A percentile compares a stretch with the other conserved stretches of the same genome.
These are phyloP conservation scores for Calephelis virginiensis DNA, from an alignment of 1,140 invertebrate genomes.

Conservation along the genomic window DNA sequence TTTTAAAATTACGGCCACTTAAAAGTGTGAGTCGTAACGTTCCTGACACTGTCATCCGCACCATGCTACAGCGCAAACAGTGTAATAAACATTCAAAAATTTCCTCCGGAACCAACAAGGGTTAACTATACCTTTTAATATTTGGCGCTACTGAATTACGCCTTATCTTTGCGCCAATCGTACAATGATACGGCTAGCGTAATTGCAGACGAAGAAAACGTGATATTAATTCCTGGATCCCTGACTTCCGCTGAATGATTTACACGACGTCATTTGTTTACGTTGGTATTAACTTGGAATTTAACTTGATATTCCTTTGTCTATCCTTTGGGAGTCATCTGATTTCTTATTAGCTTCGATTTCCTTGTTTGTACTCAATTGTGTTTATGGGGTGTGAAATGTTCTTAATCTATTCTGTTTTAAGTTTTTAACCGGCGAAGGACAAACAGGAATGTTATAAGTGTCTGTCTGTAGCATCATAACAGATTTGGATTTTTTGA, in stretches of 20 bases:
- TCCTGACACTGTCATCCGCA: no score
- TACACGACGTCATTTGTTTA: slow-evolving; percentile 52
- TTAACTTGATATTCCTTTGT: slow-evolving; percentile 39
- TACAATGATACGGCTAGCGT: slow-evolving; percentile 65
- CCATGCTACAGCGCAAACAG: no score
- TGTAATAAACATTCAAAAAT: not conserved
- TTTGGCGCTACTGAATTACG: not conserved
- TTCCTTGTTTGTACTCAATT: slow-evolving; percentile 8
- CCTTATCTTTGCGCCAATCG: slow-evolving; percentile 46
- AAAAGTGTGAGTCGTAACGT: no score
- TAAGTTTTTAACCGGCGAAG: slow-evolving; percentile 48
- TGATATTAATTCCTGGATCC: slow-evolving; percentile 63
- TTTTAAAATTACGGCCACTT: no score
- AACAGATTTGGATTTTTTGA: no score
- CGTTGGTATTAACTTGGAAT: slow-evolving; percentile 34
- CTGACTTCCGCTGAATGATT: slow-evolving; percentile 54
- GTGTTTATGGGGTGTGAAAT: not conserved
- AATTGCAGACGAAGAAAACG: slow-evolving; percentile 67
- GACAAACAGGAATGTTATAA: no score
- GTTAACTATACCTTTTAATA: not conserved
- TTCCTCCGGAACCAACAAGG: not conserved
- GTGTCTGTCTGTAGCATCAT: no score
- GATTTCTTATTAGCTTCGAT: slow-evolving; percentile 32
- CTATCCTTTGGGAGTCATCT: slow-evolving; percentile 28
- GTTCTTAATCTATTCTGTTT: slow-evolving; percentile 68